phyloP scores from a whole-genome alignment of 2,797 vertebrate species.

The Lutra lutra region DNA sequence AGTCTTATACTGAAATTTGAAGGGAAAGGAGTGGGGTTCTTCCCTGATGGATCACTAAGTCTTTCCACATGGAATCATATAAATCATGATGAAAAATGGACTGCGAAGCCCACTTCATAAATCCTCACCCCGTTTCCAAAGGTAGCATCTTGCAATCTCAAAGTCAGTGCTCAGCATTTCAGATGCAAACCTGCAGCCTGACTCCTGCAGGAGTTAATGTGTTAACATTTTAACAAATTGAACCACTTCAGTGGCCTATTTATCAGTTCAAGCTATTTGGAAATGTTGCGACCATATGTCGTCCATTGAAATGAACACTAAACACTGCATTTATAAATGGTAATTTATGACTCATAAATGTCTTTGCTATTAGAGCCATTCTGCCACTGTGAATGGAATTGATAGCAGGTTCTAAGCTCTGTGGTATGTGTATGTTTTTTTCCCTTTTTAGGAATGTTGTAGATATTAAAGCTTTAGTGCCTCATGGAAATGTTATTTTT shows the following conservation, averaged over 20 bases:
- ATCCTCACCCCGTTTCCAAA: constrained; percentile 82
- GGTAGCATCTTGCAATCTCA: constrained; percentile 62
- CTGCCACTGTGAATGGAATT: constrained; percentile 88
- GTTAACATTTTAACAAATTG: constrained; percentile 87
- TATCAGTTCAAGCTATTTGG: constrained; percentile 88
- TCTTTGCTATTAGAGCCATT: constrained; percentile 89
- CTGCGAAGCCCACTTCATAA: constrained; percentile 81
- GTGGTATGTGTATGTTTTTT: constrained; percentile 73
- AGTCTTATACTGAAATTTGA: background rate
- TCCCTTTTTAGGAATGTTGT: constrained; percentile 82
- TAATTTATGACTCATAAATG: constrained; percentile 88
- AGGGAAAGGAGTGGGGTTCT: constrained; percentile 39
- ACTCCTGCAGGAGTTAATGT: constrained; percentile 83
- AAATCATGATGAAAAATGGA: constrained; percentile 84
- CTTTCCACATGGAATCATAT: constrained; percentile 63
- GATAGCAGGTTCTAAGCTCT: constrained; percentile 85
- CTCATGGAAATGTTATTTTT: constrained; percentile 84
- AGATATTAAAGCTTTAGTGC: constrained; percentile 85
- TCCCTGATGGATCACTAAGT: constrained; percentile 77
- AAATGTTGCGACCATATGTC: constrained; percentile 87
- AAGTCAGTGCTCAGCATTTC: constrained; percentile 76
- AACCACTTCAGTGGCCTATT: constrained; percentile 87
- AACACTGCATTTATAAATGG: constrained; percentile 88
- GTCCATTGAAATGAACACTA: constrained; percentile 88
- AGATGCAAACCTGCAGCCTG: constrained; percentile 79